Conservation (phyloP, 1,140 invertebrate species). For the Megalopta genalis region DNA sequence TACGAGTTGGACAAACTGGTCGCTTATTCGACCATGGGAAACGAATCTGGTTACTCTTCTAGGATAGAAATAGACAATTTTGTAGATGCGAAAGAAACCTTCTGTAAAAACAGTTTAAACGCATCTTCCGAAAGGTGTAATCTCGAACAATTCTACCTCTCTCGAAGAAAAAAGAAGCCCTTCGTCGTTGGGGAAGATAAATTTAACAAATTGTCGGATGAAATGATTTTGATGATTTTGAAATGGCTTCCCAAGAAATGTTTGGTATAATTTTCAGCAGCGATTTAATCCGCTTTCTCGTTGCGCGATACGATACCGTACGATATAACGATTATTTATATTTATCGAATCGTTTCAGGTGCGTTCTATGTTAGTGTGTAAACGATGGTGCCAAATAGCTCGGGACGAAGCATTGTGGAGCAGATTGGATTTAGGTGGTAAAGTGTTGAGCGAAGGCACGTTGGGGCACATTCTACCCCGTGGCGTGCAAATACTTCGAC, state of each 20-base stretch:
- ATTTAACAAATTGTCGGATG: conserved; percentile 87
- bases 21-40: conserved; percentile 52
- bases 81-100: conserved; percentile 64
- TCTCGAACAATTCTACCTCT: conserved; percentile 72
- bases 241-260: conserved; percentile 89
- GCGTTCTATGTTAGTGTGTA: conserved; percentile 79
- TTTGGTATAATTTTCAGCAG: conserved; percentile 78
- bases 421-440: conserved; percentile 88
- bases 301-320: too few relatives aligned
- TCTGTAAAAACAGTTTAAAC: conserved; percentile 63
- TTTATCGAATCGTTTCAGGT: conserved; percentile 61
- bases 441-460: conserved; percentile 83
- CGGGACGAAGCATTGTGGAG: conserved; percentile 92
- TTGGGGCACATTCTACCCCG: conserved; percentile 86
- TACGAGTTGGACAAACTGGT: conserved; percentile 60
- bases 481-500: conserved; percentile 87
- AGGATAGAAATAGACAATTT: conserved; percentile 67
- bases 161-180: conserved; percentile 71
- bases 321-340: neutral
- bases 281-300: too few relatives aligned
- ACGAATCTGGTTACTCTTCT: conserved; percentile 72
- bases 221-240: conserved; percentile 91
- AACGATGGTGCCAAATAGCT: conserved; percentile 86
- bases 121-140: conserved; percentile 58
- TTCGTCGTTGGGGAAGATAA: conserved; percentile 78